Base-by-base conservation (phyloP, 2,888 invertebrate genomes). In the Agriopis leucophaearia region DNA sequence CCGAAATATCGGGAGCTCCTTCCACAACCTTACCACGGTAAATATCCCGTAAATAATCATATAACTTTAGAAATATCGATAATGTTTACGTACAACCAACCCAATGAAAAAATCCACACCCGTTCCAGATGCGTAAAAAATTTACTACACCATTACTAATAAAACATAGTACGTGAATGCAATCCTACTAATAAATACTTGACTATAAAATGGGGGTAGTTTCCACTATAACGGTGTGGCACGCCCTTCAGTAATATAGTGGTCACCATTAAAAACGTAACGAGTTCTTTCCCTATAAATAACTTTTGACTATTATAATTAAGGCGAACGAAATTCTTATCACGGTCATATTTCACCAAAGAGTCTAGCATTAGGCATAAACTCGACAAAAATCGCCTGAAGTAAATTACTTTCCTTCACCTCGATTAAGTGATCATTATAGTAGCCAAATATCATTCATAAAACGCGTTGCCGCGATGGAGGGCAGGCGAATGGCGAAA, bases 281-380 rank as follows among this genome's bases (percentile, higher is more conserved):
- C 89, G 90, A 90, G 88, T 88, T 85, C 83, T 81, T 87, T 84
- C 83, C 84, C 87, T 85, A 91, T 91, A 91, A 91, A 91, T 90
- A 88, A 89, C 88, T 81, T 71, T 77, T 78, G 79, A 80, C 87
- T 81, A 88, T 91, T 88, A 90, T 90, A 92, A 91, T 91, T 91
- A 92, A 85, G 81, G 84, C 85, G 84, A 87, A 90, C 88, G 85
- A 90, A 90, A 90, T 90, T 90, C 89, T 90, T 91, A 92, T 90
- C 91, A 87, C 86, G 88, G 82, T 84, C 88, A 88, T 92, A 91
- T 88, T 89, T 91, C 86, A 91, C 87, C 81, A 80, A 80, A 80
- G 81, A 87, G 84, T 87, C 87, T 88, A 87, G 85, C 83, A 89
- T 90, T 90, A 89, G 82, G 84, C 80, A 83, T 82, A 85, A 87